Evolutionary conservation across 2,113 vertebrate species (phyloP).

Genomic region (Calypte anna): DNA sequence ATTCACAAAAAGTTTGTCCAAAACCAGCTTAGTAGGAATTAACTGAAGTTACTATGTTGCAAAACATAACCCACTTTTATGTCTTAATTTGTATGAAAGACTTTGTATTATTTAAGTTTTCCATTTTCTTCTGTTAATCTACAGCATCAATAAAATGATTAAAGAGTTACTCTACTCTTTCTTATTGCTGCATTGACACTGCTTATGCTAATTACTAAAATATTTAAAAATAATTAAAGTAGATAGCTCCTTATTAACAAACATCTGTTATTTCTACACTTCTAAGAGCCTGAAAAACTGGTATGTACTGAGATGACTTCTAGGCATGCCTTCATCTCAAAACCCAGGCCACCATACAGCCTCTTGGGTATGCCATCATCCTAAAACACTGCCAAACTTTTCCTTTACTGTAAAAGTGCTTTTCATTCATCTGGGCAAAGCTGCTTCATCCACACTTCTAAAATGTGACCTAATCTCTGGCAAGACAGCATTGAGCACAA

Average conservation of each 20-base stretch:
- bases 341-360: not conserved
- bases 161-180: not conserved
- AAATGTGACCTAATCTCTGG: not conserved
- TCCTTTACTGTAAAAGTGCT: not conserved
- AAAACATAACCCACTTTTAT: not conserved
- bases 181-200: not conserved
- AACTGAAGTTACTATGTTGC: not conserved
- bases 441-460: accelerated
- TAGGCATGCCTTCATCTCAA: not conserved
- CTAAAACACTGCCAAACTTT: not conserved
- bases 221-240: not conserved
- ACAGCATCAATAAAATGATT: not conserved
- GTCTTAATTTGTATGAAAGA: not conserved
- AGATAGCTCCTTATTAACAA: not conserved
- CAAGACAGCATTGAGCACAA: not conserved
- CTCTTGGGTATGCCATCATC: not conserved
- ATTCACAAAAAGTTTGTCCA: not conserved
- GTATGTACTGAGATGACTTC: not conserved
- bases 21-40: not conserved
- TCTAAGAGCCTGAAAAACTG: not conserved
- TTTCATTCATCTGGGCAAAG: not conserved
- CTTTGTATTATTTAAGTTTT: not conserved
- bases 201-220: not conserved
- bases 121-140: not conserved
- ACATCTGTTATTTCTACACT: not conserved